Percentiles rank a stretch among this genome's conserved stretches.
These are phyloP conservation scores for Seladonia tumulorum DNA, from an alignment of 2,888 invertebrate species.

Conservation along the genomic window DNA sequence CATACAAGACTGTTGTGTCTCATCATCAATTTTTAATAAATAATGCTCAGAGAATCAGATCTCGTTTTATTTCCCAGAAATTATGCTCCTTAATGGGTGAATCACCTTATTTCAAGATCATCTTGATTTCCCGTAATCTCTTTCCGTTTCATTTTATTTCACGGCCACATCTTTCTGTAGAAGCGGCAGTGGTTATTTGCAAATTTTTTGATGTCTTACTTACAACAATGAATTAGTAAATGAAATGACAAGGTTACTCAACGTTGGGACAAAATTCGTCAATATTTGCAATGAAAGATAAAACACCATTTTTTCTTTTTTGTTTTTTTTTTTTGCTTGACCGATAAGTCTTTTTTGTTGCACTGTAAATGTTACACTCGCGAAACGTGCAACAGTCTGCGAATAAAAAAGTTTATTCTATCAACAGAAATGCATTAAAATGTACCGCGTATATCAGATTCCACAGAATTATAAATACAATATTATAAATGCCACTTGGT, in stretches of 20 bases:
- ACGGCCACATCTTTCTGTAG: background rate
- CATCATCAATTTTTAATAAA: background rate
- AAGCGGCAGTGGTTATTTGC: background rate
- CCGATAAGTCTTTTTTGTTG: background rate
- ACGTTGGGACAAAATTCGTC: background rate
- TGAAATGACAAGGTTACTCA: background rate
- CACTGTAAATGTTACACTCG: background rate
- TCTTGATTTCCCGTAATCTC: conserved; percentile 1
- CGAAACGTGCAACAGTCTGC: background rate
- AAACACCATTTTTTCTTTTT: background rate
- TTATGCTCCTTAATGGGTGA: background rate
- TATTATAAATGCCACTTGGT: conserved; percentile 36
- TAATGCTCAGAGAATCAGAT: background rate
- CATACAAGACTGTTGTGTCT: background rate
- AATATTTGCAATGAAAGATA: background rate
- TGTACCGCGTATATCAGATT: background rate
- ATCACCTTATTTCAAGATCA: background rate
- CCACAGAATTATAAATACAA: conserved; percentile 14
- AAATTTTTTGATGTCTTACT: background rate
- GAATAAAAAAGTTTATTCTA: background rate
- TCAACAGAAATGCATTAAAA: conserved; percentile 13
- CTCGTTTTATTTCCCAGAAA: background rate
- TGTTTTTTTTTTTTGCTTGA: background rate
- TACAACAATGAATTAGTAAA: background rate
- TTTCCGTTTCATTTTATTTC: background rate